Evolutionary conservation across 2,797 vertebrate genomes (phyloP).

Genomic region (Graptemys geographica): DNA sequence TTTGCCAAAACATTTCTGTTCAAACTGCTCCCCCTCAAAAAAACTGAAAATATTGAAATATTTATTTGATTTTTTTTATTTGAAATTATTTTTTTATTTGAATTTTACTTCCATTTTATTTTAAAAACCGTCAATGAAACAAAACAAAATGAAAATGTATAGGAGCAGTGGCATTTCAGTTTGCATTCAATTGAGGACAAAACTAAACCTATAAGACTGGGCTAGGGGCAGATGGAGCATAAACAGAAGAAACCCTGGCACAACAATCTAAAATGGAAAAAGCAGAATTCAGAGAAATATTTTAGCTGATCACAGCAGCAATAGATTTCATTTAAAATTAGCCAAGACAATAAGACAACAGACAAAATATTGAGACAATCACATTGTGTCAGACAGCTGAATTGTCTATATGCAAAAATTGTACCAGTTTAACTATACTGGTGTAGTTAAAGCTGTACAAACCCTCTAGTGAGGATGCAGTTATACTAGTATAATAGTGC

Average conservation of each 20-base stretch:
- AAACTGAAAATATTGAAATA: not conserved
- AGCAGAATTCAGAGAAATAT: not conserved
- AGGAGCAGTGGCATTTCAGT: slow-evolving; percentile 13
- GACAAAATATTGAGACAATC: not conserved
- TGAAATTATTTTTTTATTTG: not conserved
- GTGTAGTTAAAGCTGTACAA: not conserved
- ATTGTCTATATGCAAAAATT: not conserved
- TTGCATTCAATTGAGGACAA: not conserved
- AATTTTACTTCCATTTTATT: not conserved
- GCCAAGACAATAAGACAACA: not conserved
- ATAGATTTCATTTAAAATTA: not conserved
- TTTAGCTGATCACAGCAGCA: not conserved
- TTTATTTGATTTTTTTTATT: not conserved
- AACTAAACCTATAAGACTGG: not conserved
- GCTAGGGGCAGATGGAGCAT: not conserved
- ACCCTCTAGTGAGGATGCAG: not conserved
- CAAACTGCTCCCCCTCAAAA: not conserved
- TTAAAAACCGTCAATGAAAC: not conserved
- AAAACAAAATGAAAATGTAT: not conserved
- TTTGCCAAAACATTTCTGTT: not conserved
- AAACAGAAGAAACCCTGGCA: not conserved
- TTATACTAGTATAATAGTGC: not conserved
- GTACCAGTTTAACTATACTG: not conserved
- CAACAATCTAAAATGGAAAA: not conserved
- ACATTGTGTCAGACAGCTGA: fast-evolving